A percentile compares a stretch with the other conserved stretches of the same genome.
These are phyloP conservation scores for Melanotaenia duboulayi DNA, from an alignment of 2,113 vertebrate species.

Conservation along the genomic window DNA sequence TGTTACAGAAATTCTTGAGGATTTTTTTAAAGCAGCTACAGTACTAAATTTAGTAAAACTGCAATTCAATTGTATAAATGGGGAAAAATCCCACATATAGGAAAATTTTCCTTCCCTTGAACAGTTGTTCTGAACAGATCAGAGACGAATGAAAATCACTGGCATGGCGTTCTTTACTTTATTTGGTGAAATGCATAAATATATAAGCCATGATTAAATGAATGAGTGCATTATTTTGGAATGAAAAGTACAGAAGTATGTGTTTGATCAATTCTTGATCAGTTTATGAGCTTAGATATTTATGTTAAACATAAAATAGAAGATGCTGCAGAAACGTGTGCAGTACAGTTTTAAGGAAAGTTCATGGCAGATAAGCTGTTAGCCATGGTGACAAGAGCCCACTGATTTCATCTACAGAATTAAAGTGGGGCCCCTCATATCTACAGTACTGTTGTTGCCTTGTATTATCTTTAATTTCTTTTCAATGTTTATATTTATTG, in stretches of 20 bases:
- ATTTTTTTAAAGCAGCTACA: constrained; percentile 14
- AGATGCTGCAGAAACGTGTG: constrained; percentile 27
- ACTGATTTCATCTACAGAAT: constrained; percentile 29
- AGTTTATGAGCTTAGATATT: constrained; percentile 44
- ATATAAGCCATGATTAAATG: constrained; percentile 5
- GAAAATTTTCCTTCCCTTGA: constrained; percentile 4
- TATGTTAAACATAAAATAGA: constrained; percentile 62
- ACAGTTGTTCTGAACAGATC: constrained; percentile 4
- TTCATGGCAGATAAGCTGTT: constrained; percentile 9
- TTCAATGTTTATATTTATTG: constrained; percentile 63
- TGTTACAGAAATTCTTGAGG: not conserved
- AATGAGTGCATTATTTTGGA: constrained; percentile 33
- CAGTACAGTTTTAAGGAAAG: constrained; percentile 12
- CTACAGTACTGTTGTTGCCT: constrained; percentile 20
- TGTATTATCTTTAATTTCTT: constrained; percentile 12
- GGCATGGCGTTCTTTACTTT: constrained; percentile 14
- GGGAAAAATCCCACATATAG: not conserved
- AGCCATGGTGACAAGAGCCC: not conserved
- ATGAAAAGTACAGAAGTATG: not conserved
- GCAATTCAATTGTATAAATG: not conserved
- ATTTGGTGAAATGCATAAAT: not conserved
- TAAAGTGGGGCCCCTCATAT: constrained; percentile 7
- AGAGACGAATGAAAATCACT: not conserved
- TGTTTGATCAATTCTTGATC: constrained; percentile 51
- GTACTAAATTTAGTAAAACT: not conserved